A percentile compares a stretch with the other conserved stretches of the same genome.
These are phyloP conservation scores for Machaerirhynchus nigripectus DNA, from an alignment of 2,113 vertebrate genomes.

Conservation along the genomic window DNA sequence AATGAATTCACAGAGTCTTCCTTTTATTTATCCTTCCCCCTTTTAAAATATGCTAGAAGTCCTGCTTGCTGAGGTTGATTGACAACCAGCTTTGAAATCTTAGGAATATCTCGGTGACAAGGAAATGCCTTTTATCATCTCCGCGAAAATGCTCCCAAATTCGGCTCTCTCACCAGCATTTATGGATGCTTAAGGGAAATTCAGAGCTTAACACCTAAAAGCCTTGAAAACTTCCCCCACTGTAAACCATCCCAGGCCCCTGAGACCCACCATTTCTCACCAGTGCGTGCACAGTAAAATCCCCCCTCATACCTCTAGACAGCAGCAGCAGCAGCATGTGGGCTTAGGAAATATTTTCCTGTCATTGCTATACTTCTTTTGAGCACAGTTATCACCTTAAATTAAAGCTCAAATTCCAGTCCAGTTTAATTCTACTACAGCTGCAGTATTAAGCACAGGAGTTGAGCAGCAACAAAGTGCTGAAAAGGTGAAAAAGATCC, in stretches of 20 bases:
- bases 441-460: neutral
- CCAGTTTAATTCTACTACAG: neutral
- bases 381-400: neutral
- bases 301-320: neutral
- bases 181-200: neutral
- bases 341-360: neutral
- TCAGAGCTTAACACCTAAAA: neutral
- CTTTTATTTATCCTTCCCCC: neutral
- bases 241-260: neutral
- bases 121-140: conserved; percentile 12
- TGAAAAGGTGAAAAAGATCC: neutral
- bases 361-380: neutral
- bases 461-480: neutral
- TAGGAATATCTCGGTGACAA: neutral
- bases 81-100: conserved; percentile 22
- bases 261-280: neutral
- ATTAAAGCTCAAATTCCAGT: neutral
- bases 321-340: neutral
- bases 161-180: neutral
- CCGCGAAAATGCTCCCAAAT: neutral
- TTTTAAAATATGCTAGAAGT: neutral
- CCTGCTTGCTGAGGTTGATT: neutral
- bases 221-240: neutral
- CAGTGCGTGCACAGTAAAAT: neutral
- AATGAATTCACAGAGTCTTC: neutral